Percentiles rank a stretch among this genome's conserved stretches.
Evolutionary conservation across 2,888 invertebrate species (phyloP).

Genomic region (Oscheius myriophilus): DNA sequence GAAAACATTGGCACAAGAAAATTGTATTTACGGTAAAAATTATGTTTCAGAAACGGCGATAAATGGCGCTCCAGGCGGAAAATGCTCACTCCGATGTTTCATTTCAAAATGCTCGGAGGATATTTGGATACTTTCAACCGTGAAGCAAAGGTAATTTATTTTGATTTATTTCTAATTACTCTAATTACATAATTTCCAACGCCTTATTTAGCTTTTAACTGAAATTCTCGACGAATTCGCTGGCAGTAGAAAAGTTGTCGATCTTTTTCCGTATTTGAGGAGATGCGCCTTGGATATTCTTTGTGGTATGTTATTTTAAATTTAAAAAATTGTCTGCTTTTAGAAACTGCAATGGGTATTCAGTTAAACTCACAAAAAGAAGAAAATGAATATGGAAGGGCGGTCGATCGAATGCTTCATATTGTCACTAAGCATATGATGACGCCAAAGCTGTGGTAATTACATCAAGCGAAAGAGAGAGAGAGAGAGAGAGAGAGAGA

Average conservation of each 20-base stretch:
- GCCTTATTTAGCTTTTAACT: slow-evolving; percentile 64
- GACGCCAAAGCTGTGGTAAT: slow-evolving; percentile 14
- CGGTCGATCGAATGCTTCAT: slow-evolving; percentile 47
- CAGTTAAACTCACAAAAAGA: slow-evolving; percentile 60
- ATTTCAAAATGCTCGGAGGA: slow-evolving; percentile 74
- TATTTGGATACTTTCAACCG: slow-evolving; percentile 66
- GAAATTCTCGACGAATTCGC: slow-evolving; percentile 67
- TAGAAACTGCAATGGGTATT: slow-evolving; percentile 67
- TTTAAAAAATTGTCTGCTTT: too few species aligned
- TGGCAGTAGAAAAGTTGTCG: slow-evolving; percentile 68
- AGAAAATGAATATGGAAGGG: slow-evolving; percentile 57
- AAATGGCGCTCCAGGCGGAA: slow-evolving; percentile 73
- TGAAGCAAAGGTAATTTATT: slow-evolving; percentile 39
- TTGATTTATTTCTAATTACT: too few species aligned
- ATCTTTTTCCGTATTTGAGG: slow-evolving; percentile 74
- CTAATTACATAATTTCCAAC: neutral
- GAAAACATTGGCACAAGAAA: too few species aligned
- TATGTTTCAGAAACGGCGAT: slow-evolving; percentile 72
- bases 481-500: too few species aligned
- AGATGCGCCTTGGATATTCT: slow-evolving; percentile 74
- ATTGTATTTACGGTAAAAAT: too few species aligned
- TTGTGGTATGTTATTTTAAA: slow-evolving; percentile 48
- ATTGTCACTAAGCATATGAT: slow-evolving; percentile 1
- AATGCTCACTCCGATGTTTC: slow-evolving; percentile 75
- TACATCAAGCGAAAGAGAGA: too few species aligned